Base-by-base conservation (phyloP, 2,797 vertebrate genomes). In the Ctenosaura bakeri region DNA sequence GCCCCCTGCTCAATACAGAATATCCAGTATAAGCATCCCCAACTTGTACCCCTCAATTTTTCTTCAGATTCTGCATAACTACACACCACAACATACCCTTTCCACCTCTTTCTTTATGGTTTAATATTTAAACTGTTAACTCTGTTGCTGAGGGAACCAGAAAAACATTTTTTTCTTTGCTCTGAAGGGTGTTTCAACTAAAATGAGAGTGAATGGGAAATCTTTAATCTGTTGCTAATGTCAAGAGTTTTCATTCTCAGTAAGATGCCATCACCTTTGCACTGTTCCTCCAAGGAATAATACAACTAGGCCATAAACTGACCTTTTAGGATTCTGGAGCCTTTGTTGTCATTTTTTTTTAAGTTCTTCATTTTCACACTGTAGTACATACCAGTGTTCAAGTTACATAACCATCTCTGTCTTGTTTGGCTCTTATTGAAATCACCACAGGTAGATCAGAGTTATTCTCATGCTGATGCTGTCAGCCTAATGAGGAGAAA, bases 111-210 rank as follows among this genome's bases (percentile, higher is more conserved):
- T 56, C 89, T 29, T 6, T 59, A 82, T 14, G 85, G 86, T 89
- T 95, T 92, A 91, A 80, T 91, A 91, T 87, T 87, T 94, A 90
- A 92, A 74, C 88, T 89, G 54, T 74, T 83, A 90, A 90, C 29
- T 71, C 89, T n/a, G 89, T 46, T 92, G 80, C 87, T 29, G 20
- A 86, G 87, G 91, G 77, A 7, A 32, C 88, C 73, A 90, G 92
- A 87, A 93, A 92, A 54, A 18, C 12, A 24, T 69, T 69, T 22
- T 90, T 78, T 38, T 56, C 50, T 87, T 92, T 38, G 42, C 69
- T 90, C 92, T 83, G 0, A 24, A 0, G 91, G 90, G 92, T 90
- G 90, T 81, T 90, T 82, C 59, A 90, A 85, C 32, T 80, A 81
- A 29, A 82, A 91, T 35, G 13, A 92, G 93, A 93, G 79, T 54